Conservation (phyloP, 2,888 invertebrate species). For the Mimas tiliae region DNA sequence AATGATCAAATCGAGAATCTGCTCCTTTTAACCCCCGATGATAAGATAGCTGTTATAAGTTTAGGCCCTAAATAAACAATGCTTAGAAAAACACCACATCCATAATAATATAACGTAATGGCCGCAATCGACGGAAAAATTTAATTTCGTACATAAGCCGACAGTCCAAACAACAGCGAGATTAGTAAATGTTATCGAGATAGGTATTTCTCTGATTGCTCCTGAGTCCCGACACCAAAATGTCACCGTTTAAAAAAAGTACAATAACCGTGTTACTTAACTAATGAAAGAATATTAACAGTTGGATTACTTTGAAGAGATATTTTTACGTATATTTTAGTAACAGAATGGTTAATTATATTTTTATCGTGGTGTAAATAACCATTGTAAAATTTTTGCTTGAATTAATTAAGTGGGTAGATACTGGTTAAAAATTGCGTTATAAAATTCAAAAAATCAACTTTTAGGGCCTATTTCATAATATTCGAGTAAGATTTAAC, state of each 20-base stretch:
- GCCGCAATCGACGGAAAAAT: slow-evolving; percentile 35
- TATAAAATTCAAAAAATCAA: no score
- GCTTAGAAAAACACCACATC: background rate
- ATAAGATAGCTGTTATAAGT: background rate
- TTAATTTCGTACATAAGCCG: slow-evolving; percentile 65
- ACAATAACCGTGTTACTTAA: slow-evolving; percentile 34
- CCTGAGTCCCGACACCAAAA: slow-evolving; percentile 48
- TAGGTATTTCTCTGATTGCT: slow-evolving; percentile 49
- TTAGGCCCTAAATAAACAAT: background rate
- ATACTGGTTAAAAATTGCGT: no score
- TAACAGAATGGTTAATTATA: no score
- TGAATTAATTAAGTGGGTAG: no score
- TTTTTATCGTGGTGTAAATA: no score
- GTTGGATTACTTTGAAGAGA: background rate
- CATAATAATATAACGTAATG: slow-evolving; percentile 41
- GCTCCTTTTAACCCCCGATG: no score
- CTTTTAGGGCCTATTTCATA: no score
- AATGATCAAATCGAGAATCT: no score
- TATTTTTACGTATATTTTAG: background rate
- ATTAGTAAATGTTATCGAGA: slow-evolving; percentile 62
- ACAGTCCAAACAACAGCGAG: slow-evolving; percentile 59
- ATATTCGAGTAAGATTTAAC: no score
- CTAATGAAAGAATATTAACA: slow-evolving; percentile 34
- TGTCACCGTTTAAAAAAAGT: slow-evolving; percentile 41
- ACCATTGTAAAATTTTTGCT: no score